Percentiles rank a stretch among this genome's conserved stretches.
Conservation (phyloP, 2,797 vertebrate genomes). For the Melanotaenia parkinsoni region DNA sequence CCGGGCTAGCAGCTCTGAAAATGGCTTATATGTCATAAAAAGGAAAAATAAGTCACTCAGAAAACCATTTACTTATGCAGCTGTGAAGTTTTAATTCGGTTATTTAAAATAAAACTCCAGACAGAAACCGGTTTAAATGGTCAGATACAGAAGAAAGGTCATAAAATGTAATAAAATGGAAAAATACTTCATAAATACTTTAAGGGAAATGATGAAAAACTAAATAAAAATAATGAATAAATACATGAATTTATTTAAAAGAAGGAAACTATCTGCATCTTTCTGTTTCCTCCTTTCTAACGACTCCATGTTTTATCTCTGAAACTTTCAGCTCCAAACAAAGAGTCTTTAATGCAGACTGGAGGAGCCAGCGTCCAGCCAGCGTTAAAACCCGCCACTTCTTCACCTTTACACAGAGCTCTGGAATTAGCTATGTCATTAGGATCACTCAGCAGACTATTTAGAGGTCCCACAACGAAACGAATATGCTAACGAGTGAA, state of each 20-base stretch:
- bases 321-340: neutral
- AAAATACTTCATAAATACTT: neutral
- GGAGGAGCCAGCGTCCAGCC: neutral
- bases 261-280: neutral
- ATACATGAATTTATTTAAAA: neutral
- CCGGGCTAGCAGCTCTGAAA: too few relatives aligned
- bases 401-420: conserved; percentile 12
- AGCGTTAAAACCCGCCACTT: neutral
- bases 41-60: neutral
- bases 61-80: neutral
- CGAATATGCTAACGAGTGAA: neutral
- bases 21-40: neutral
- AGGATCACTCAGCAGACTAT: conserved; percentile 26
- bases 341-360: neutral
- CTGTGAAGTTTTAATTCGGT: too few relatives aligned
- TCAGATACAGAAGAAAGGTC: too few relatives aligned
- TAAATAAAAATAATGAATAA: neutral
- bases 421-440: conserved; percentile 19
- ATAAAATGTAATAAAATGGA: too few relatives aligned
- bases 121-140: too few relatives aligned
- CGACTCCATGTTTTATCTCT: neutral
- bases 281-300: neutral
- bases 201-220: neutral
- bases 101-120: too few relatives aligned
- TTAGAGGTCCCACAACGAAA: conserved; percentile 11